A percentile compares a stretch with the other conserved stretches of the same genome.
These are phyloP conservation scores for Hippocampus kuda DNA, from an alignment of 2,797 vertebrate species.

Conservation along the genomic window DNA sequence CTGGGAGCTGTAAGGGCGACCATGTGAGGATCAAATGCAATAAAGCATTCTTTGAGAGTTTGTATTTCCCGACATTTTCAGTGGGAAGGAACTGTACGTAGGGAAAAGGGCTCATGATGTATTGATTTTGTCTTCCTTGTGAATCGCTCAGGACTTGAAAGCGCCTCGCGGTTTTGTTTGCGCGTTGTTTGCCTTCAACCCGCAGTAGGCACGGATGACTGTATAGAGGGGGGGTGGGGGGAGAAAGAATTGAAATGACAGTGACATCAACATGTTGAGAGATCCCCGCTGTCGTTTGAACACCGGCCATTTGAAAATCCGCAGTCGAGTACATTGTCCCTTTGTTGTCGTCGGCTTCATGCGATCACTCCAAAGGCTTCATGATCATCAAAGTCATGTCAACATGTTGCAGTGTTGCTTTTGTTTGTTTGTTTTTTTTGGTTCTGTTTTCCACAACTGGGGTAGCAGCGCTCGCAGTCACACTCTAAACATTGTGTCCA, in stretches of 20 bases:
- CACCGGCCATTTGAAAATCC: constrained; percentile 24
- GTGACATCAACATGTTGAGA: constrained; percentile 17
- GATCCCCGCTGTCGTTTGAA: constrained; percentile 29
- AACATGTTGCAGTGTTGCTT: constrained; percentile 3
- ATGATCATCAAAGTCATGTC: constrained; percentile 19
- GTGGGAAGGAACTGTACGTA: constrained; percentile 39
- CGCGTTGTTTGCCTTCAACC: constrained; percentile 39
- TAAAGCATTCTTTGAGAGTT: constrained; percentile 51
- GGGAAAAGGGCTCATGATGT: constrained; percentile 48
- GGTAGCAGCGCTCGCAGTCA: constrained; percentile 12
- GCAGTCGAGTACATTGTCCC: background rate
- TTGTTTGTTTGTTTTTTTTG: background rate
- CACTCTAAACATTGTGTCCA: constrained; percentile 19
- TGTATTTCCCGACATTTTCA: constrained; percentile 44
- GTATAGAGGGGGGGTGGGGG: constrained; percentile 4
- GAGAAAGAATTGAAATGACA: background rate
- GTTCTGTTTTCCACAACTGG: constrained; percentile 5
- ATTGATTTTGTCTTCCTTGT: constrained; percentile 37
- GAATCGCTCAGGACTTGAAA: constrained; percentile 38
- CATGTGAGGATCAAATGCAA: constrained; percentile 58
- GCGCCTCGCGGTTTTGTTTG: constrained; percentile 36
- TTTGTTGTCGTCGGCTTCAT: constrained; percentile 16
- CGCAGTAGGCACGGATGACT: constrained; percentile 15
- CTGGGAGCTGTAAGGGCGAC: constrained; percentile 47
- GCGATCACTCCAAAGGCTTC: constrained; percentile 21